Base-by-base conservation (phyloP, 2,888 invertebrate genomes). In the Eucera pruinosa region DNA sequence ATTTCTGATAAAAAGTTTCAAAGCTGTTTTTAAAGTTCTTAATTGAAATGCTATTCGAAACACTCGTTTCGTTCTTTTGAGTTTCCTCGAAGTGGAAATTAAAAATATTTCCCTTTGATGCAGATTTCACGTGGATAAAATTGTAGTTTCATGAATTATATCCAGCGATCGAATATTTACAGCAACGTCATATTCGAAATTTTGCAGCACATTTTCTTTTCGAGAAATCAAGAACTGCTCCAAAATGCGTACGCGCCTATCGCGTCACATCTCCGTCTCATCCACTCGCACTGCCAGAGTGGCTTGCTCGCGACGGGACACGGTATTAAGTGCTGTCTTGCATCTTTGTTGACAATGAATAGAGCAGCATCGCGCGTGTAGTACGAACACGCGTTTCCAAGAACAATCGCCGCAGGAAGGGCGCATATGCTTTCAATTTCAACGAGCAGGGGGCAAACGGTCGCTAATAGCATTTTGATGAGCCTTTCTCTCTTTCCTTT, bases 391-490 rank as follows among this genome's bases (percentile, higher is more conserved):
- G 67, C 58, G 25, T 66, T 72, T 72, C 58, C 67, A 54, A 52
- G 67, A 68, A 68, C 54, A 73, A 73, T 68, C 72, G 72, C 27
- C 36, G 54, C 15, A 2, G 30, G 9, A 23, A 47, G 61, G 50
- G 43, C 30, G 55, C 54, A n/a, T 65, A 61, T 13, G 76, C 47
- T 60, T 76, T 60, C 71, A 71, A 48, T 71, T 57, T 72, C 45
- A 81, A 72, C 54, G 62, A 62, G 57, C 58, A 30, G 48, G 61
- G 72, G 62, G 64, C 68, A 74, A 82, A 61, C 65, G 78, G 48
- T 54, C 69, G 66, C 61, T 83, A 83, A 83, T 83, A 83, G 71
- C 76, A 72, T 77, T 83, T 83, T 76, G 80, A 80, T 25, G 54
- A 65, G 54, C 7, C 54, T 15, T 13, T 33, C 15, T 30, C 27